Evolutionary conservation across 2,888 invertebrate genomes (phyloP).

Genomic region (Seira ritae): DNA sequence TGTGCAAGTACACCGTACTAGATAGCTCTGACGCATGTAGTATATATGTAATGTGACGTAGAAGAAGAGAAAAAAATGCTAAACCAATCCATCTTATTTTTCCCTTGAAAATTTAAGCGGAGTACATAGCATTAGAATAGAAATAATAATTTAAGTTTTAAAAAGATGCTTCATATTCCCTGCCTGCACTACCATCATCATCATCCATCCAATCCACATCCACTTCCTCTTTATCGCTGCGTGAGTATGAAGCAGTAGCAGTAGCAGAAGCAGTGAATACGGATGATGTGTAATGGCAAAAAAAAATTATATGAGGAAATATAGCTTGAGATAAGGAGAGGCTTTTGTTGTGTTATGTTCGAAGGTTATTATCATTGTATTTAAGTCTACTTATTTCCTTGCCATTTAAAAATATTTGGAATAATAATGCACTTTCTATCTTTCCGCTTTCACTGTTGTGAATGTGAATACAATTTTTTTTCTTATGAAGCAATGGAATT

Average conservation of each 20-base stretch:
- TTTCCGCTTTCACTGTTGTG: constrained; percentile 13
- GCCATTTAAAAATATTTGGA: constrained; percentile 61
- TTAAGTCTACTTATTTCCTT: constrained; percentile 61
- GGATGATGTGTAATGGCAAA: too few species aligned
- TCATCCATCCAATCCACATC: too few species aligned
- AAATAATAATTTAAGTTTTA: neutral
- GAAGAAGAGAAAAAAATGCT: neutral
- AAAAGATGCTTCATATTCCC: neutral
- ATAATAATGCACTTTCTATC: constrained; percentile 41
- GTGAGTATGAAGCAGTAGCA: too few species aligned
- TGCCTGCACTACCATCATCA: too few species aligned
- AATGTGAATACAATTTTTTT: neutral
- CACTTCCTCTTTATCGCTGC: too few species aligned
- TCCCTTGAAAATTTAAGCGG: neutral
- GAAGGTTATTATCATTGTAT: constrained; percentile 58
- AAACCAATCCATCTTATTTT: constrained; percentile 61
- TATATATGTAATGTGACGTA: too few species aligned
- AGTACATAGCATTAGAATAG: neutral
- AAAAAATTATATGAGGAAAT: neutral
- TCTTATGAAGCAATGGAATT: neutral
- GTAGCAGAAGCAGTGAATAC: too few species aligned
- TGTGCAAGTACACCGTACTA: too few species aligned
- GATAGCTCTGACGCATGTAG: too few species aligned
- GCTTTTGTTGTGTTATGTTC: neutral
- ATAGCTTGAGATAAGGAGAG: neutral